Base-by-base conservation (phyloP, 2,113 vertebrate species). In the Grammomys dolichurus region DNA sequence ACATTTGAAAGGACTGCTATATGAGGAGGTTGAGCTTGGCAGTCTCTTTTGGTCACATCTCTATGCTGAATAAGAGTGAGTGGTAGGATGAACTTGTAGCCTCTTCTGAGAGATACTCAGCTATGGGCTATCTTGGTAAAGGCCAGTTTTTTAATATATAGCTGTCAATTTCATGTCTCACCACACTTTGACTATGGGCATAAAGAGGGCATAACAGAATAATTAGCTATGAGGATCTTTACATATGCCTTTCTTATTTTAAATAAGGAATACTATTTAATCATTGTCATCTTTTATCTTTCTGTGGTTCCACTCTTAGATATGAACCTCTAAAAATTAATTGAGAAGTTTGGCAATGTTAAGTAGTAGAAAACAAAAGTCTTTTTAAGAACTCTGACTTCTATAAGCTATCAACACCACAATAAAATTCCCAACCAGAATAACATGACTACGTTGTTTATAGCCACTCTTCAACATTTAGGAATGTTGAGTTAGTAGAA, bases 251-350 rank as follows among this genome's bases (percentile, higher is more conserved):
- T 91, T 96, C 63, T 70, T 24, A 43, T 54, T 78, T 26, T 54
- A 80, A n/a, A 1, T 81, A 89, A 69, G 56, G 92, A 95, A 89
- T 69, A 6, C 80, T 16, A 77, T 48, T 28, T 33, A 24, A 90
- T 54, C 22, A 26, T 13, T 12, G 63, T 43, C 10, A 33, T 4
- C 10, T 94, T 97, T 91, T 76, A 78, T 95, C 46, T 92, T 84
- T 10, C 24, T 95, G 43, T 58, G 22, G 7, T 96, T 94, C 63
- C 54, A 82, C 48, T 90, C 46, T 86, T 81, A 90, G 72, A 97
- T 91, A 58, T 1, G 58, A 85, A 93, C 77, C 84, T 89, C 8
- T 93, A 76, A 96, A 96, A 56, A 89, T 56, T 89, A 94, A 72
- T 51, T 96, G 28, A 20, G 24, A 96, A 91, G 3, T 82, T 58